Conservation (phyloP, 2,113 vertebrate species). For the Physeter macrocephalus region DNA sequence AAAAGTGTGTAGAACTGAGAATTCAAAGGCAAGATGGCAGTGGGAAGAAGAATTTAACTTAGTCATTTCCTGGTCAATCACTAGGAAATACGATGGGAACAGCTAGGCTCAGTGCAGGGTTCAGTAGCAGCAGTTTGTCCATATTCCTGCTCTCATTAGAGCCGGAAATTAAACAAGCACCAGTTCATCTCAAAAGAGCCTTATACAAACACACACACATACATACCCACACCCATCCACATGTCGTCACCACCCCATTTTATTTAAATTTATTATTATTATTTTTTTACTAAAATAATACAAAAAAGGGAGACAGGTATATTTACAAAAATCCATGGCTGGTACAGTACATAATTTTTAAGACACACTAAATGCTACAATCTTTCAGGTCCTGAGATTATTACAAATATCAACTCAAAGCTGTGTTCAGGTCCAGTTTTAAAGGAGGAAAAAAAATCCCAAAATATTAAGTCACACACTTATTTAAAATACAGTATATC, state of each 20-base stretch:
- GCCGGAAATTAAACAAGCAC: constrained; percentile 79
- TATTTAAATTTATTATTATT: constrained; percentile 74
- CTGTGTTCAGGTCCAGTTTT: constrained; percentile 83
- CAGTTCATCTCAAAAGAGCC: constrained; percentile 81
- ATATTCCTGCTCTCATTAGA: constrained; percentile 76
- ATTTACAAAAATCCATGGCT: constrained; percentile 89
- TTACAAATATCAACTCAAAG: constrained; percentile 83
- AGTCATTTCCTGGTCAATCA: neutral
- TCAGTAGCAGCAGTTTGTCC: constrained; percentile 79
- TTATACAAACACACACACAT: constrained; percentile 64
- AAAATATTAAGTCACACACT: constrained; percentile 74
- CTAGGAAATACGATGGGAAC: neutral
- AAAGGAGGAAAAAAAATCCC: constrained; percentile 73
- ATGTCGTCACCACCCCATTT: constrained; percentile 61
- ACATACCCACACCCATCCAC: constrained; percentile 46
- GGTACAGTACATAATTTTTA: constrained; percentile 90
- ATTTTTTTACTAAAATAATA: constrained; percentile 83
- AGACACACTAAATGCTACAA: constrained; percentile 90
- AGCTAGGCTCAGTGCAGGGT: constrained; percentile 59
- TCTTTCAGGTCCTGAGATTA: constrained; percentile 90
- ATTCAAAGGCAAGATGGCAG: neutral
- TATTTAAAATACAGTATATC: constrained; percentile 78
- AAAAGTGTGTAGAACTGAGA: neutral
- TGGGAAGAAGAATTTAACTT: neutral
- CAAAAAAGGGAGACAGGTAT: constrained; percentile 83